Percentiles rank a stretch among this genome's conserved stretches.
Conservation (phyloP, 2,113 vertebrate genomes). For the Montifringilla adamsi region DNA sequence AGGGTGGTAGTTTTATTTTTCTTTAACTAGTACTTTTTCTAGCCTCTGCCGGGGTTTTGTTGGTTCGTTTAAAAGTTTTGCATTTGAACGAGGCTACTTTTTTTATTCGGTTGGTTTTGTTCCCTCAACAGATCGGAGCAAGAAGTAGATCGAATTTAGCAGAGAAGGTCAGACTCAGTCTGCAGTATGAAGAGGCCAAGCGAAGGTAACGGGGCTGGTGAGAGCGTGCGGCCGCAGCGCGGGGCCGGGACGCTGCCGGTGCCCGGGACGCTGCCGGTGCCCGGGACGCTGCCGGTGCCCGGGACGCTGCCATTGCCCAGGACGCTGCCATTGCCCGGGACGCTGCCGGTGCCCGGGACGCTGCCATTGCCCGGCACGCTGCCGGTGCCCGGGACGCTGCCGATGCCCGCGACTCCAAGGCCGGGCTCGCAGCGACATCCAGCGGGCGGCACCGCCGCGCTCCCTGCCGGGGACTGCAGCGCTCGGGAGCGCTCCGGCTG, state of each 20-base stretch:
- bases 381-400: no score
- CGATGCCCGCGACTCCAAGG: neutral
- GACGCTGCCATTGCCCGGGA: neutral
- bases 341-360: neutral
- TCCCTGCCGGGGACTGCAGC: fast-evolving
- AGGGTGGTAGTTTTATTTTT: neutral
- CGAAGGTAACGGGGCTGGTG: constrained; percentile 71
- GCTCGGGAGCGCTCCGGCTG: neutral
- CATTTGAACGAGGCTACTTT: neutral
- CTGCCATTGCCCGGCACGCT: no score
- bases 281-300: neutral
- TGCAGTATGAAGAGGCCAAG: constrained; percentile 85
- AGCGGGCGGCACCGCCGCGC: neutral
- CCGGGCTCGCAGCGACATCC: constrained; percentile 49
- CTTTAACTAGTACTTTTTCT: neutral
- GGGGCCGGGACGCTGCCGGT: fast-evolving
- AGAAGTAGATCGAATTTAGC: constrained; percentile 79
- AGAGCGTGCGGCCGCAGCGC: neutral
- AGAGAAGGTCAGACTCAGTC: constrained; percentile 83
- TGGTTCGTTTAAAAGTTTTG: neutral
- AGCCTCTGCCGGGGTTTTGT: neutral
- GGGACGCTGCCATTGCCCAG: neutral
- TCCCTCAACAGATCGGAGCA: constrained; percentile 64
- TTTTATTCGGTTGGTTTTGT: neutral
- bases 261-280: no score